Percentiles rank a stretch among this genome's conserved stretches.
These are phyloP conservation scores for Grus americana DNA, from an alignment of 2,113 vertebrate genomes.

Conservation along the genomic window DNA sequence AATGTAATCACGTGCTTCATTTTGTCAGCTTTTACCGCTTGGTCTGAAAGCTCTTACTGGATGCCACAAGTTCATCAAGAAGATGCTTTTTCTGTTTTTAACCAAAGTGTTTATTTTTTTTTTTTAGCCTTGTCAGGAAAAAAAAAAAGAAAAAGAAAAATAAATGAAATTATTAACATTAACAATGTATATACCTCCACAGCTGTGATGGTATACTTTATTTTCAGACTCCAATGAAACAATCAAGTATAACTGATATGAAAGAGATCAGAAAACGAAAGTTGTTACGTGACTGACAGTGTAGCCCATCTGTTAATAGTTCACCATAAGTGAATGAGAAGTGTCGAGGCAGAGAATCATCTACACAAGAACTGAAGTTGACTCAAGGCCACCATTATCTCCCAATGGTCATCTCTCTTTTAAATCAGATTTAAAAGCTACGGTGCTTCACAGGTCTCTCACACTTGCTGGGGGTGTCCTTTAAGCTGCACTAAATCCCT, in stretches of 20 bases:
- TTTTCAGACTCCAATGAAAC: not conserved
- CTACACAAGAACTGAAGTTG: constrained; percentile 5
- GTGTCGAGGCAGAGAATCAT: not conserved
- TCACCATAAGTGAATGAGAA: not conserved
- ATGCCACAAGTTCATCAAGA: not conserved
- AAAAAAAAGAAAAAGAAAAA: too few species aligned
- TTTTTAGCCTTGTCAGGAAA: not conserved
- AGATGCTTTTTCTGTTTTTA: not conserved
- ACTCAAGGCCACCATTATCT: not conserved
- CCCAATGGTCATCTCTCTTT: not conserved
- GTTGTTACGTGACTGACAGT: not conserved
- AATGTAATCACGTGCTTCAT: not conserved
- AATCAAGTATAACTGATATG: not conserved
- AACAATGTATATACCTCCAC: not conserved
- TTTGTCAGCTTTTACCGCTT: not conserved
- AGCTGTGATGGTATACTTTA: not conserved
- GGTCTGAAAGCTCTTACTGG: not conserved
- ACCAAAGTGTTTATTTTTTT: not conserved
- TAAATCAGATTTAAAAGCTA: not conserved
- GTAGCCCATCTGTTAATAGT: not conserved
- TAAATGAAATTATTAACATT: not conserved
- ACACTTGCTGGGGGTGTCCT: not conserved
- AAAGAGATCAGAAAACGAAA: not conserved
- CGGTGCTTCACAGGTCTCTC: not conserved
- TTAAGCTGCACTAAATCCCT: not conserved